These are phyloP conservation scores for Hydropotes inermis DNA, from an alignment of 2,113 vertebrate species.

Conservation along the genomic window DNA sequence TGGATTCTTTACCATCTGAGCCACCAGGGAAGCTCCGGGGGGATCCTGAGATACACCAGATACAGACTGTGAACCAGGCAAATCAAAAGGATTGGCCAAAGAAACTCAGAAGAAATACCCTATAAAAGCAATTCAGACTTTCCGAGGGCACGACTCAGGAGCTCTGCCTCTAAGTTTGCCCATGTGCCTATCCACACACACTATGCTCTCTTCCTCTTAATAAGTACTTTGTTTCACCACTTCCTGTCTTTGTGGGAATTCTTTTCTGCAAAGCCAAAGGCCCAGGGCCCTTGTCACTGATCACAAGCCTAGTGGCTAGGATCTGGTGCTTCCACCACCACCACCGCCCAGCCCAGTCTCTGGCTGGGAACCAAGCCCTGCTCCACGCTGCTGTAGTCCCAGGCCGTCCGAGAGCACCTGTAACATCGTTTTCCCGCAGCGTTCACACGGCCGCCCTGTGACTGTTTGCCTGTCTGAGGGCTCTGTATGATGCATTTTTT, in stretches of 20 bases:
- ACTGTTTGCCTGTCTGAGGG: neutral
- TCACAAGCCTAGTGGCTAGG: neutral
- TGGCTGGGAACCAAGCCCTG: neutral
- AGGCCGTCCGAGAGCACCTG: neutral
- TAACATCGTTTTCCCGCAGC: neutral
- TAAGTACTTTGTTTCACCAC: neutral
- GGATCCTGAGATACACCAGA: neutral
- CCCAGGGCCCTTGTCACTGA: neutral
- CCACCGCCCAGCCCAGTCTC: neutral
- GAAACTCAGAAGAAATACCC: neutral
- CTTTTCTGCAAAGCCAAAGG: neutral
- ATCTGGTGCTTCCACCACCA: neutral
- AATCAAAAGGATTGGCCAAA: neutral
- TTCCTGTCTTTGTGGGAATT: neutral
- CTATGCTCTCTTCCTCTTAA: neutral
- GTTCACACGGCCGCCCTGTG: fast-evolving
- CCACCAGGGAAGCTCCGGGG: neutral
- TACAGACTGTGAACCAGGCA: neutral
- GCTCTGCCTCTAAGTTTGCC: neutral
- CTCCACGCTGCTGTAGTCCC: neutral
- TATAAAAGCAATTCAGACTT: neutral
- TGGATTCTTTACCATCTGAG: neutral
- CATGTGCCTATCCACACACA: neutral
- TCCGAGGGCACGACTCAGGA: neutral
- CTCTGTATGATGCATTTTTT: neutral